phyloP scores from a whole-genome alignment of 2,797 vertebrate genomes.

The Hybognathus amarus region DNA sequence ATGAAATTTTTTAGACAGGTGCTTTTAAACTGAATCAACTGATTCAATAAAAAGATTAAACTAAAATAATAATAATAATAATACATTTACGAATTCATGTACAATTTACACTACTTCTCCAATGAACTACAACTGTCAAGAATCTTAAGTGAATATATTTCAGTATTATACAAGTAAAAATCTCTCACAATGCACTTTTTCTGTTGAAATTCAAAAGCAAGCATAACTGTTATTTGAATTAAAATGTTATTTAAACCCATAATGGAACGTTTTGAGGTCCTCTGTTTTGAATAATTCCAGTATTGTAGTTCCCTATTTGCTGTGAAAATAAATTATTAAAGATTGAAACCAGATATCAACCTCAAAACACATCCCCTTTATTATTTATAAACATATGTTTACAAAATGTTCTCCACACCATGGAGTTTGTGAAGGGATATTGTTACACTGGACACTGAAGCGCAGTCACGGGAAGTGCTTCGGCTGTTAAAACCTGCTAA shows the following conservation, averaged over 20 bases:
- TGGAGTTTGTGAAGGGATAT: conserved; percentile 56
- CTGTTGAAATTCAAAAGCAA: not conserved
- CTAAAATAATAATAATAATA: too few species aligned
- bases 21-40: not conserved
- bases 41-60: not conserved
- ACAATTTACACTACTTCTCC: not conserved
- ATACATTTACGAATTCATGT: not conserved
- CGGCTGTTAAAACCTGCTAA: conserved; percentile 61
- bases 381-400: not conserved
- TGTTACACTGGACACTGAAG: conserved; percentile 62
- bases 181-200: not conserved
- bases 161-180: not conserved
- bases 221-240: not conserved
- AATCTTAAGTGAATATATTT: not conserved
- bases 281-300: not conserved
- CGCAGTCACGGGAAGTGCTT: conserved; percentile 60
- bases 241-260: too few species aligned
- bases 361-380: not conserved
- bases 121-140: not conserved
- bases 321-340: not conserved
- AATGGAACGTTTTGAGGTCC: not conserved
- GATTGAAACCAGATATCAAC: conserved; percentile 5
- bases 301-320: not conserved
- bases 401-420: conserved; percentile 34
- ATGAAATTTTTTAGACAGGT: not conserved